Evolutionary conservation across 2,113 vertebrate genomes (phyloP), one percentile per base, ranked within the genome.

Genomic region (Nansenia antarctica): DNA sequence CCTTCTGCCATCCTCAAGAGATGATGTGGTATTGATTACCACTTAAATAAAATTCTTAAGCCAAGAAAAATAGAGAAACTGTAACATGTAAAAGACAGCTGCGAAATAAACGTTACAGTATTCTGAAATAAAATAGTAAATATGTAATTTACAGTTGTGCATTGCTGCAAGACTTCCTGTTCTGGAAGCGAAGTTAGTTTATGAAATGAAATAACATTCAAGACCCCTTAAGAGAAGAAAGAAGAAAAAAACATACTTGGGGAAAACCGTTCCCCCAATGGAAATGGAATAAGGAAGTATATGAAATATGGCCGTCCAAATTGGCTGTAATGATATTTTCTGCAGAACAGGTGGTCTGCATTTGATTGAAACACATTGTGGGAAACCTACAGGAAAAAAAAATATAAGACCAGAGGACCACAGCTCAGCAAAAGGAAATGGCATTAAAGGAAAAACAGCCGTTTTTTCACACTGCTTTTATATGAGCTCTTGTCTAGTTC

Each of bases 221-320:
- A 69, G 78, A 76, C 57, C 58, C 35, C 86, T 85, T 86, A 80
- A 82, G 79, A 66, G 82, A 80, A 68, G 74, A 73, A 76, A 70
- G 55, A 70, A 47, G 70, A 80, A 68, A 76, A 73, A 76, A 70
- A 57, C 69, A 47, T 69, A 78, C 71, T 73, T 27, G 52, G 30
- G 49, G 61, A 37, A 8, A 81, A 22, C 78, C 82, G 78, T 84
- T 73, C n/a, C n/a, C n/a, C n/a, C n/a, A n/a, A 39, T 87, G 87
- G 86, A 81, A 77, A 71, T 77, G 74, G 77, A 82, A 77, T 65
- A 79, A 73, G 83, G 81, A 70, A 30, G 62, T 68, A 72, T 63
- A 68, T 92, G 91, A 92, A 89, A 89, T 91, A 91, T 80, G 77
- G 84, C 75, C 52, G 61, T 85, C 86, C 78, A 87, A 87, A 91